A percentile compares a stretch with the other conserved stretches of the same genome.
Conservation (phyloP, 2,113 vertebrate genomes). For the Riparia riparia region DNA sequence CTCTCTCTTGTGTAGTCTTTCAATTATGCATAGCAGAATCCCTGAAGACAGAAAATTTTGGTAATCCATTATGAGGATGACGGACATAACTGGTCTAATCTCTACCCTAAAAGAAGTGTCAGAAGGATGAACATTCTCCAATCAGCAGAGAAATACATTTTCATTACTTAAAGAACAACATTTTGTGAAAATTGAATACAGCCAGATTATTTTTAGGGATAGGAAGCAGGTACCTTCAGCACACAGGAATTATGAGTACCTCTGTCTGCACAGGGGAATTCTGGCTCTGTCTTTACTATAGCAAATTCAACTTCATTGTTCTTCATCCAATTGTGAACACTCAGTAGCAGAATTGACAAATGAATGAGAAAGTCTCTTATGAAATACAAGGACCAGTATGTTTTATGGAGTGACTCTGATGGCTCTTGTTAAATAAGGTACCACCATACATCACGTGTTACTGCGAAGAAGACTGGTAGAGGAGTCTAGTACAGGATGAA, state of each 20-base stretch:
- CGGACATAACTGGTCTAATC: accelerated
- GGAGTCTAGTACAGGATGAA: not conserved
- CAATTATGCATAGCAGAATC: not conserved
- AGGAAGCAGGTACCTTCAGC: not conserved
- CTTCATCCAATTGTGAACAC: not conserved
- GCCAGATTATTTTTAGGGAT: not conserved
- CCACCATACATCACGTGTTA: not conserved
- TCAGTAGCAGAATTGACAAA: not conserved
- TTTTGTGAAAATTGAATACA: not conserved
- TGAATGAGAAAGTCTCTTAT: not conserved
- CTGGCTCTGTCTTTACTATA: not conserved
- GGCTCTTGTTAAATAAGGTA: not conserved
- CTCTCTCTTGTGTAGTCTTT: not conserved
- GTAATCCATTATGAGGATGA: not conserved
- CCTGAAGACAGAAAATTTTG: not conserved
- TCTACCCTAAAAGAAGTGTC: not conserved
- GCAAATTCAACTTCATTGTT: not conserved
- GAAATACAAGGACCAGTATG: not conserved
- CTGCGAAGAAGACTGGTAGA: not conserved
- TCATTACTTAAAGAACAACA: not conserved
- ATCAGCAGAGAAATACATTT: not conserved
- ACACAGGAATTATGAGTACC: not conserved
- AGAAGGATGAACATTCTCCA: not conserved
- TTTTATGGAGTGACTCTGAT: not conserved
- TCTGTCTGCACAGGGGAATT: not conserved